Evolutionary conservation across 2,113 vertebrate genomes (phyloP).

Genomic region (Procapra przewalskii): DNA sequence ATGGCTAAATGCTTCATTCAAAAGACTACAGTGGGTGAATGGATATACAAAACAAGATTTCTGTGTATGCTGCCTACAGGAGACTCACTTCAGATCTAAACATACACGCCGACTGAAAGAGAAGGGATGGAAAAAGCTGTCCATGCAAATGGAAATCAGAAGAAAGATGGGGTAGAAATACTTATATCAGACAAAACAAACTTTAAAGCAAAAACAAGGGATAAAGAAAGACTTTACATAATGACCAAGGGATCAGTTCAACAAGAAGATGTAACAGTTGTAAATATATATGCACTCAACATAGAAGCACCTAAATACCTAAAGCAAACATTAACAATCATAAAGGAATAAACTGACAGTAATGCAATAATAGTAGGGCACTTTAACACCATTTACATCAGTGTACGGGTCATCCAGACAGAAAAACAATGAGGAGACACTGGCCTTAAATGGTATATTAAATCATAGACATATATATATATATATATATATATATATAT

Average conservation of each 20-base stretch:
- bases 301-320: background rate
- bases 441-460: background rate
- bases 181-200: background rate
- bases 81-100: background rate
- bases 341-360: background rate
- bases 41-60: background rate
- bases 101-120: background rate
- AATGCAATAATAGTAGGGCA: too few species aligned
- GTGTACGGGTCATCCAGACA: background rate
- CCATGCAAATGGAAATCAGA: background rate
- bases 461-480: background rate
- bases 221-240: background rate
- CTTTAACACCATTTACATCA: background rate
- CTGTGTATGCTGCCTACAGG: background rate
- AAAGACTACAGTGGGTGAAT: background rate
- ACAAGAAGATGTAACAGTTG: background rate
- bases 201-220: background rate
- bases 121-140: background rate
- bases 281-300: background rate
- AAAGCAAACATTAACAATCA: background rate
- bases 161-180: background rate
- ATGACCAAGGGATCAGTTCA: background rate
- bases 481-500: background rate
- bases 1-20: background rate
- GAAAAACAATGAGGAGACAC: background rate